phyloP scores from a whole-genome alignment of 2,797 vertebrate genomes.

The Thunnus albacares region DNA sequence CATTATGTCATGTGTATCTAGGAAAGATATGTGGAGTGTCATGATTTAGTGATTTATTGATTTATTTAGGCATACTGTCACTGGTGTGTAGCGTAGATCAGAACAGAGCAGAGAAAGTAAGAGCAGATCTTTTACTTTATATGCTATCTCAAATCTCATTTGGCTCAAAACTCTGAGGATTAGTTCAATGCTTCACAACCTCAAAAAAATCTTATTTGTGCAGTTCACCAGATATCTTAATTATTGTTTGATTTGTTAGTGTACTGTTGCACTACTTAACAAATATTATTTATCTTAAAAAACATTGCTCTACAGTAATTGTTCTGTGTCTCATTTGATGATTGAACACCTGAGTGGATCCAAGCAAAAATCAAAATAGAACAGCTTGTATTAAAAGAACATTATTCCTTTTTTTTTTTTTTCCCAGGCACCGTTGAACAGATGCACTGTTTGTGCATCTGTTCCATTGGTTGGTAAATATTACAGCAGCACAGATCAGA shows the following conservation, averaged over 20 bases:
- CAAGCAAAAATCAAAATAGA: background rate
- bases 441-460: background rate
- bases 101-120: background rate
- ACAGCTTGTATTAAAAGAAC: background rate
- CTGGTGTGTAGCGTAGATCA: background rate
- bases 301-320: background rate
- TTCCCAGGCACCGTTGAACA: background rate
- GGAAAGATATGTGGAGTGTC: background rate
- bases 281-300: background rate
- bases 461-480: conserved; percentile 35
- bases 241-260: conserved; percentile 30
- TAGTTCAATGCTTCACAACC: background rate
- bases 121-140: too few relatives aligned
- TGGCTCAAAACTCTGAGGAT: background rate
- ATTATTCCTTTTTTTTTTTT: background rate
- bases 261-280: background rate
- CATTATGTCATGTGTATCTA: background rate
- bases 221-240: conserved; percentile 15
- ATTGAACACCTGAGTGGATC: background rate
- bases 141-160: background rate
- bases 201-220: background rate
- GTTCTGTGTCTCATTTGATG: background rate
- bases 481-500: conserved; percentile 40
- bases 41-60: background rate
- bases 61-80: too few relatives aligned